phyloP scores from a whole-genome alignment of 2,797 vertebrate genomes.

The Margarornis squamiger region DNA sequence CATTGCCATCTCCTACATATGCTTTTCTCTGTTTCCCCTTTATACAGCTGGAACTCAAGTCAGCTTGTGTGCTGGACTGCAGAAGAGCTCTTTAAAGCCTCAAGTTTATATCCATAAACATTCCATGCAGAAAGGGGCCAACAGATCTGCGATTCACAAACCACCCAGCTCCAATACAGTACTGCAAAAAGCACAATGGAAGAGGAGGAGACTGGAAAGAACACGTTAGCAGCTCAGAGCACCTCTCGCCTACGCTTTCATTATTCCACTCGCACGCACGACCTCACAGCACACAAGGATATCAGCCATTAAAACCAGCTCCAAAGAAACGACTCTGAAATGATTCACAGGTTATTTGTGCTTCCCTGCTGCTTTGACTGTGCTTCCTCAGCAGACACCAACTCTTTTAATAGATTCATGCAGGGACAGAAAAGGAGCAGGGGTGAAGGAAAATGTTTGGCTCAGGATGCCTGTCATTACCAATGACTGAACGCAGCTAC shows the following conservation, averaged over 20 bases:
- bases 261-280: not conserved
- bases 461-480: conserved; percentile 9
- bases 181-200: conserved; percentile 5
- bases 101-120: not conserved
- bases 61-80: not conserved
- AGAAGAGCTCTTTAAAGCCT: not conserved
- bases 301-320: not conserved
- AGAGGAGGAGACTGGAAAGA: not conserved
- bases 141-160: not conserved
- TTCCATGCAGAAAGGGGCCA: not conserved
- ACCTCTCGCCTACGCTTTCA: not conserved
- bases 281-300: not conserved
- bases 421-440: conserved; percentile 10
- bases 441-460: conserved; percentile 21
- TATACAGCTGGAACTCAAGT: not conserved
- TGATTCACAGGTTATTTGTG: conserved; percentile 42
- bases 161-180: not conserved
- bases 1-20: not conserved
- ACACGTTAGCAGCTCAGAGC: not conserved
- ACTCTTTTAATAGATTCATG: conserved; percentile 33
- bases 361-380: conserved; percentile 20
- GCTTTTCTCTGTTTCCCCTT: not conserved
- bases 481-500: not conserved
- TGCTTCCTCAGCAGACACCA: conserved; percentile 30
- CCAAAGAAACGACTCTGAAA: not conserved